Evolutionary conservation across 1,140 invertebrate genomes (phyloP).

Genomic region (Bradysia coprophila): DNA sequence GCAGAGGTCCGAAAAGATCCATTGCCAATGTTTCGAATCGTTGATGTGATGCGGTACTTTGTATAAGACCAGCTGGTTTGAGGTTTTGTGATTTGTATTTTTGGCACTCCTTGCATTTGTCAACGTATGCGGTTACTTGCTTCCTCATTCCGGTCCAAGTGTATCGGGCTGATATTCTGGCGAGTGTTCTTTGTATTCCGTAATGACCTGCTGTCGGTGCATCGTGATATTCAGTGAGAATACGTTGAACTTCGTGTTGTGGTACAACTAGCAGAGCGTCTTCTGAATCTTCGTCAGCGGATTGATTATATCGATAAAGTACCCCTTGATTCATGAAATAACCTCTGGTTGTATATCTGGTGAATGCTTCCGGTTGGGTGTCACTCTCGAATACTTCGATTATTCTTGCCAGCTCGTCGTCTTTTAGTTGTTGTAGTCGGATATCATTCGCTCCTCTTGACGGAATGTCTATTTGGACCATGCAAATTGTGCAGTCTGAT

Average conservation of each 20-base stretch:
- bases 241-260: slow-evolving; percentile 4
- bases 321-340: slow-evolving; percentile 11
- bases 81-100: slow-evolving; percentile 11
- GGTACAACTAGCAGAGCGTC: slow-evolving; percentile 11
- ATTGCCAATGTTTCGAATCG: slow-evolving; percentile 13
- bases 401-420: slow-evolving; percentile 10
- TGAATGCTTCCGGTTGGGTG: not conserved
- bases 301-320: slow-evolving; percentile 4
- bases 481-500: not conserved
- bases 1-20: slow-evolving; percentile 16
- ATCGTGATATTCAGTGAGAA: slow-evolving; percentile 12
- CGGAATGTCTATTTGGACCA: not conserved
- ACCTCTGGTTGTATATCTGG: slow-evolving; percentile 8
- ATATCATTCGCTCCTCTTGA: not conserved
- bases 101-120: slow-evolving; percentile 12
- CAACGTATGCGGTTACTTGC: slow-evolving; percentile 10
- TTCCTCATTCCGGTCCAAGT: slow-evolving; percentile 14
- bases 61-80: slow-evolving; percentile 12
- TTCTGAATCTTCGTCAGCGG: slow-evolving; percentile 6
- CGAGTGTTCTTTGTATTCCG: slow-evolving; percentile 9
- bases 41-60: slow-evolving; percentile 6
- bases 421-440: not conserved
- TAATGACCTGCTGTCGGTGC: slow-evolving; percentile 11
- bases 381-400: slow-evolving; percentile 8
- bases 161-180: slow-evolving; percentile 9